These are phyloP conservation scores for Nematopogon swammerdamellus DNA, from an alignment of 2,888 invertebrate genomes.

Conservation along the genomic window DNA sequence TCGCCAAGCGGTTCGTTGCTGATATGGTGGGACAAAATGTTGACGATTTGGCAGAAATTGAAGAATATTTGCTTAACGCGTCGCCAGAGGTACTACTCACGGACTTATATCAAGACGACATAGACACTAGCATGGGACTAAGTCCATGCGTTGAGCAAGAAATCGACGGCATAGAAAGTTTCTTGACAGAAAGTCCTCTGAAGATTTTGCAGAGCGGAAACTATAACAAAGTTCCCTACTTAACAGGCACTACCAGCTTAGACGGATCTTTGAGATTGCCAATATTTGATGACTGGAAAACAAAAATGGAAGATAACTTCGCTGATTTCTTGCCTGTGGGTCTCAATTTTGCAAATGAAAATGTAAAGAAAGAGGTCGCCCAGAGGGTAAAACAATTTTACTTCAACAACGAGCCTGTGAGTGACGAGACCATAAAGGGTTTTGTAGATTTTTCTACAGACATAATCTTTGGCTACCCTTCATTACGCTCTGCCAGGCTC, in stretches of 20 bases:
- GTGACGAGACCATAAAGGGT: neutral
- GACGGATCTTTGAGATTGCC: slow-evolving; percentile 7
- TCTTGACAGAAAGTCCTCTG: slow-evolving; percentile 5
- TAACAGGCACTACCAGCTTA: slow-evolving; percentile 6
- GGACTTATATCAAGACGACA: too few species aligned
- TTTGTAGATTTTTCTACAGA: neutral
- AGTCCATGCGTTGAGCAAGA: slow-evolving; percentile 3
- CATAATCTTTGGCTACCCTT: neutral
- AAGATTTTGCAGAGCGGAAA: slow-evolving; percentile 5
- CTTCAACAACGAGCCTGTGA: neutral
- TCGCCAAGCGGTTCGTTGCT: too few species aligned
- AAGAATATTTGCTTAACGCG: too few species aligned
- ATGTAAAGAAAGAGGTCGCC: slow-evolving; percentile 1
- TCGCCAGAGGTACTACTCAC: too few species aligned
- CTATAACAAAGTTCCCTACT: slow-evolving; percentile 6
- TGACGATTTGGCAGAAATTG: too few species aligned
- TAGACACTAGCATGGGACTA: too few species aligned
- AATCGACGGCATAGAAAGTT: neutral
- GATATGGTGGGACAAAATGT: too few species aligned
- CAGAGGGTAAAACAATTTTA: neutral
- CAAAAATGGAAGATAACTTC: slow-evolving; percentile 9
- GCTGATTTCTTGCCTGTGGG: slow-evolving; percentile 8
- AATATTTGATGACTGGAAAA: slow-evolving; percentile 5
- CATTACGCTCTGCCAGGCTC: neutral
- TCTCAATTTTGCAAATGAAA: slow-evolving; percentile 3